phyloP scores from a whole-genome alignment of 2,797 vertebrate genomes.

The Rhinogobio ventralis region DNA sequence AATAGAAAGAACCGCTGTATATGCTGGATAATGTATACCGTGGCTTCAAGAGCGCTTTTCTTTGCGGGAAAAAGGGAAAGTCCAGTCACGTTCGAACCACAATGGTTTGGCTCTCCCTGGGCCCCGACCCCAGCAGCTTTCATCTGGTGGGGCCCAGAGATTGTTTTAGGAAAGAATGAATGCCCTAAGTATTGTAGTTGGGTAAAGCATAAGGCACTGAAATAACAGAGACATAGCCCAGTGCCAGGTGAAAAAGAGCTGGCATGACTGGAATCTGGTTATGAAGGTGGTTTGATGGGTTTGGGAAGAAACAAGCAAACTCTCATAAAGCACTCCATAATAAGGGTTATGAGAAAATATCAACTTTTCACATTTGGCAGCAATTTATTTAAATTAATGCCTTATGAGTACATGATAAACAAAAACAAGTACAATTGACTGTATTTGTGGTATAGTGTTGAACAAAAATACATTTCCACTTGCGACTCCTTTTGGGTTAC shows the following conservation, averaged over 20 bases:
- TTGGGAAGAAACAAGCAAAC: constrained; percentile 68
- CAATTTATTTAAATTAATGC: constrained; percentile 70
- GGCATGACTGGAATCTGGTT: constrained; percentile 74
- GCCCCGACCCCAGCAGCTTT: constrained; percentile 60
- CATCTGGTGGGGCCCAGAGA: constrained; percentile 64
- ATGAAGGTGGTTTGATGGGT: constrained; percentile 68
- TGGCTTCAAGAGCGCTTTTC: constrained; percentile 24
- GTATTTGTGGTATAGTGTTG: neutral
- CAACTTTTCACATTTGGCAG: constrained; percentile 72
- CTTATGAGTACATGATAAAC: constrained; percentile 6
- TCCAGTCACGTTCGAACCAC: constrained; percentile 47
- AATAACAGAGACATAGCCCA: constrained; percentile 63
- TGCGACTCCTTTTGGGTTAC: neutral
- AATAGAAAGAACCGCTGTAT: constrained; percentile 68
- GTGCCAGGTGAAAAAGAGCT: constrained; percentile 74
- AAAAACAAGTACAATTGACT: neutral
- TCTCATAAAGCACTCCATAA: constrained; percentile 72
- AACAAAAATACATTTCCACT: neutral
- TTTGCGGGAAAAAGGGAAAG: constrained; percentile 25
- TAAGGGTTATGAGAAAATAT: constrained; percentile 59
- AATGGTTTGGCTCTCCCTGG: constrained; percentile 58
- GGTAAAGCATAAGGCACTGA: constrained; percentile 66
- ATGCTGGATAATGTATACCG: constrained; percentile 66
- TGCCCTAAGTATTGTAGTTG: constrained; percentile 54
- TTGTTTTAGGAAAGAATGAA: constrained; percentile 76